Evolutionary conservation across 1,140 invertebrate genomes (phyloP), one percentile per base, ranked within the genome.

Genomic region (Habropoda laboriosa): DNA sequence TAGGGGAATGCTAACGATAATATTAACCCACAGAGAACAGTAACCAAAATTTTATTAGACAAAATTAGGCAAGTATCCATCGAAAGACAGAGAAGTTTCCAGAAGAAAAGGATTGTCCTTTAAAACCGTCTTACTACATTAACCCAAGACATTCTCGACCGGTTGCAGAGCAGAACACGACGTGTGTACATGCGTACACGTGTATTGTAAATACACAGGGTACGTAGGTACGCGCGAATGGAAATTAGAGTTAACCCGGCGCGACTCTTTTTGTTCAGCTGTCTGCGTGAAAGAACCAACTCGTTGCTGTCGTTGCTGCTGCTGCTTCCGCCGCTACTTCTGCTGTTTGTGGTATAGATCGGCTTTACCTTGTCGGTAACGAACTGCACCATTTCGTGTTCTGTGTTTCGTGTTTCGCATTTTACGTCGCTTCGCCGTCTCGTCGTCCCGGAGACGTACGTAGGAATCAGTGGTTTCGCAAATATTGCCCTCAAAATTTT

Each of bases 201-300:
- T 66, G 2, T 27, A 32, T 61, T 51, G 66, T 71, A 71, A 51
- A 78, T 71, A 51, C 38, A n/a, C 24, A 27, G 27, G 7, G 45
- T 53, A 63, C 45, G 47, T 70, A 71, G 51, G 79, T 81, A 84
- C 76, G 67, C 60, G 55, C 58, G 70, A 87, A 89, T 88, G 83
- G 81, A 89, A 88, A 89, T 89, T 89, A 87, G 49, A 81, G 87
- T 85, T 82, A 87, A 80, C 77, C 70, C 85, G 77, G 76, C 81
- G 78, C 58, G 81, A 47, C 67, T 77, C 81, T 86, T 89, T 85
- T 86, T 83, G 85, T 79, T 71, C 82, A 40, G 40, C 71, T 75
- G 66, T 82, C 81, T 72, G 47, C 61, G 77, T 66, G 80, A 86
- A 67, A 82, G 61, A 71, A 55, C 27, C 61, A 38, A 82, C 51